Evolutionary conservation across 2,113 vertebrate genomes (phyloP).

Genomic region (Dasyurus viverrinus): DNA sequence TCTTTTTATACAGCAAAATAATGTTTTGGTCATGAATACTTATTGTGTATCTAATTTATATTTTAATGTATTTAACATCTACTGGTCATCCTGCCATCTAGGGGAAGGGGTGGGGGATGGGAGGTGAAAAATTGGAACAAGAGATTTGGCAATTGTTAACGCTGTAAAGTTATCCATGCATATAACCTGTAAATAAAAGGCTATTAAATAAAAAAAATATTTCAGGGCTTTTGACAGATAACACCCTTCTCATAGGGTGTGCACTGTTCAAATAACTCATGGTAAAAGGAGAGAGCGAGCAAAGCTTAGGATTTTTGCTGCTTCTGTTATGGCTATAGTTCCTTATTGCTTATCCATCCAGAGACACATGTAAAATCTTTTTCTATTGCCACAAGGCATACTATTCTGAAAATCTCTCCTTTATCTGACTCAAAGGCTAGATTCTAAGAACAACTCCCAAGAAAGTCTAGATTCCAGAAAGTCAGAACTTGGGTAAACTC

Average conservation of each 20-base stretch:
- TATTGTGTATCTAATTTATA: no score
- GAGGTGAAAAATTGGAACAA: no score
- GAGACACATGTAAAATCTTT: background rate
- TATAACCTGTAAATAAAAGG: no score
- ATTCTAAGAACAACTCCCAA: background rate
- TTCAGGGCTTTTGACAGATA: no score
- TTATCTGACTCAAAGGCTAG: background rate
- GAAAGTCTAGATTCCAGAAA: background rate
- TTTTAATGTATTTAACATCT: no score
- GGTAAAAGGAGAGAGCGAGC: background rate
- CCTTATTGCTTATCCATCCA: background rate
- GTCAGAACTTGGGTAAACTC: background rate
- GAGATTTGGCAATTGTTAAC: no score
- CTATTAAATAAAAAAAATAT: no score
- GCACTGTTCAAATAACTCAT: background rate
- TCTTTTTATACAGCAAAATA: no score
- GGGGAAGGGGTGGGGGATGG: no score
- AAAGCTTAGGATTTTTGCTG: background rate
- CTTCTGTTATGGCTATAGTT: background rate
- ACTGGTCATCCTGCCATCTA: no score
- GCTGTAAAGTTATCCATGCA: no score
- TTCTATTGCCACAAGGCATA: background rate
- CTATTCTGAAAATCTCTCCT: background rate
- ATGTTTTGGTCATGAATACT: no score
- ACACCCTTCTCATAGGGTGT: background rate